These are phyloP conservation scores for Typhlichthys eigenmanni DNA, from an alignment of 2,797 vertebrate genomes.

Conservation along the genomic window DNA sequence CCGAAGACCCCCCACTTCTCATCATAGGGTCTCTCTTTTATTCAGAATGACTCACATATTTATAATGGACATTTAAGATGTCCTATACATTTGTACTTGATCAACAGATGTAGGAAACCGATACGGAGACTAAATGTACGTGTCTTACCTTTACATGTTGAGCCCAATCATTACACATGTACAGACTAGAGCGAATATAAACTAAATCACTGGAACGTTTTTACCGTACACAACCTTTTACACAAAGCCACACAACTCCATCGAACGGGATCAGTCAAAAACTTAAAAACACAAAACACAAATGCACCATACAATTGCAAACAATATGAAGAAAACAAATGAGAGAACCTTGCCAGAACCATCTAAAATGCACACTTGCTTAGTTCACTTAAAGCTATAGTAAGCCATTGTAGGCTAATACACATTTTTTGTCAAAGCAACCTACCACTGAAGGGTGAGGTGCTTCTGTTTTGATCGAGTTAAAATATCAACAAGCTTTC, in stretches of 20 bases:
- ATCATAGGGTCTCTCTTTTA: not conserved
- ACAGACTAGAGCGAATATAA: not conserved
- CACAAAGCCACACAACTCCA: constrained; percentile 15
- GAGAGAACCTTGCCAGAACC: constrained; percentile 3
- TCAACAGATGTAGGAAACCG: no score
- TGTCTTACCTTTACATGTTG: not conserved
- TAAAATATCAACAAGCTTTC: no score
- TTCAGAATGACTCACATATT: not conserved
- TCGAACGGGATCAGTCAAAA: not conserved
- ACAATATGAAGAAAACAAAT: not conserved
- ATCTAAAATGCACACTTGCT: constrained; percentile 12
- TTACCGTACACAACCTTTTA: constrained; percentile 2
- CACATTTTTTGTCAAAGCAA: not conserved
- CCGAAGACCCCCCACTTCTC: constrained; percentile 11
- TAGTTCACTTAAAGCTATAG: constrained; percentile 19
- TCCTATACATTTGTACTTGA: no score
- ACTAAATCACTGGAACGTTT: constrained; percentile 15
- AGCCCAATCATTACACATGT: constrained; percentile 6
- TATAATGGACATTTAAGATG: not conserved
- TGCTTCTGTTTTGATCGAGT: no score
- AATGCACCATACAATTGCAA: constrained; percentile 30
- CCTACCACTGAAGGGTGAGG: no score
- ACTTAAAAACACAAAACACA: constrained; percentile 20
- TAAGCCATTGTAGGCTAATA: not conserved
- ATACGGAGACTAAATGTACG: no score